Base-by-base conservation (phyloP, 1,140 invertebrate genomes). In the Aricia agestis region DNA sequence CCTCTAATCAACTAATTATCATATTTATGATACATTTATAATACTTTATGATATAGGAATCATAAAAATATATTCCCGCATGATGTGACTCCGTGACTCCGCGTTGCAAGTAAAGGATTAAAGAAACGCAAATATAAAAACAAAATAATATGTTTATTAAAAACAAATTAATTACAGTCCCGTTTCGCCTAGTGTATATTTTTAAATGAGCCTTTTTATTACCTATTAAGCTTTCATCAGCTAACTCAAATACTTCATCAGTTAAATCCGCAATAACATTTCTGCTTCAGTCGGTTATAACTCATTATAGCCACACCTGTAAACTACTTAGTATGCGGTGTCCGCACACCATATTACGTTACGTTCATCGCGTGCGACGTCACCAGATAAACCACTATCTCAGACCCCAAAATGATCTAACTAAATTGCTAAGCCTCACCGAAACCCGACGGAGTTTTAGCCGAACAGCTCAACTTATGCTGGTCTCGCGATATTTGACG, bases 261-360 rank as follows among this genome's bases (percentile, higher is more conserved):
- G 3, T 25, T 25, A 25, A 25, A 25, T 25, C 25, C 25, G 25
- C 25, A 25, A 3, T 25, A 25, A 2, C 25, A 25, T 25, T 25
- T 25, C 25, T 25, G 25, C 25, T 25, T 25, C 25, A 25, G 25
- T 25, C 25, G 25, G 3, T 25, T 25, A 25, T 25, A 25, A 25
- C 25, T 52, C 45, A 52, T 15, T 3, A 36, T 36, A 52, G 76
- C 79, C 80, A 84, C 82, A 86, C 78, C 81, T 83, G 9, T 13
- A 69, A 72, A 32, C 76, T 84, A 82, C 82, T 87, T 86, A 72
- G 77, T 87, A 87, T 87, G 78, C 88, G 86, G 83, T 78, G 78
- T 79, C 72, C 79, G 82, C 87, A 81, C 65, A 72, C 76, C 80
- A 86, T 87, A 89, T 89, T 86, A 86, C 81, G 81, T 87, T 89